A percentile compares a stretch with the other conserved stretches of the same genome.
These are phyloP conservation scores for Branchipolynoe longqiensis DNA, from an alignment of 2,888 invertebrate species.

Conservation along the genomic window DNA sequence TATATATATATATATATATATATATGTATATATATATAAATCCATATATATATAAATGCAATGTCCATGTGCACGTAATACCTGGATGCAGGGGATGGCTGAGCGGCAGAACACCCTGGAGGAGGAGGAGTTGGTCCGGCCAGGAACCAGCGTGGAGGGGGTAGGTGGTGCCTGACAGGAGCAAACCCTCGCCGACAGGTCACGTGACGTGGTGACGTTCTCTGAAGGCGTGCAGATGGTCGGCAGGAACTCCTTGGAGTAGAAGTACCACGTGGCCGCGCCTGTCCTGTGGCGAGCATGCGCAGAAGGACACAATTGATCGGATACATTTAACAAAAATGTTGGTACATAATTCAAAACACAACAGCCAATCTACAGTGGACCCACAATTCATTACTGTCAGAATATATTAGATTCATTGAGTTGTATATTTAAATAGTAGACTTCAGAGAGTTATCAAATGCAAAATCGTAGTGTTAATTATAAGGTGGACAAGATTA, in stretches of 20 bases:
- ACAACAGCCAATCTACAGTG: too few relatives aligned
- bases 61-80: not conserved
- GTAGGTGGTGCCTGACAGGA: not conserved
- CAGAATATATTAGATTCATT: too few relatives aligned
- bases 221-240: not conserved
- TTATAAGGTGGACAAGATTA: too few relatives aligned
- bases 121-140: slow-evolving; percentile 29
- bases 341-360: too few relatives aligned
- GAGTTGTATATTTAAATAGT: too few relatives aligned
- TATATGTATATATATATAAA: not conserved
- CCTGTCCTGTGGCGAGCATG: not conserved
- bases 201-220: not conserved
- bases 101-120: slow-evolving; percentile 13
- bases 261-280: slow-evolving; percentile 33
- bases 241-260: slow-evolving; percentile 34
- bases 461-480: too few relatives aligned
- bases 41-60: not conserved
- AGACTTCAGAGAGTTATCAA: too few relatives aligned
- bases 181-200: not conserved
- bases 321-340: too few relatives aligned
- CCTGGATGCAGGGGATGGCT: slow-evolving; percentile 25
- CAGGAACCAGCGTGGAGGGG: too few relatives aligned
- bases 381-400: too few relatives aligned
- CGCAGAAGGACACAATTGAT: too few relatives aligned
- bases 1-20: not conserved